phyloP scores from a whole-genome alignment of 2,797 vertebrate genomes.

The Hapalemur alaotrensis region DNA sequence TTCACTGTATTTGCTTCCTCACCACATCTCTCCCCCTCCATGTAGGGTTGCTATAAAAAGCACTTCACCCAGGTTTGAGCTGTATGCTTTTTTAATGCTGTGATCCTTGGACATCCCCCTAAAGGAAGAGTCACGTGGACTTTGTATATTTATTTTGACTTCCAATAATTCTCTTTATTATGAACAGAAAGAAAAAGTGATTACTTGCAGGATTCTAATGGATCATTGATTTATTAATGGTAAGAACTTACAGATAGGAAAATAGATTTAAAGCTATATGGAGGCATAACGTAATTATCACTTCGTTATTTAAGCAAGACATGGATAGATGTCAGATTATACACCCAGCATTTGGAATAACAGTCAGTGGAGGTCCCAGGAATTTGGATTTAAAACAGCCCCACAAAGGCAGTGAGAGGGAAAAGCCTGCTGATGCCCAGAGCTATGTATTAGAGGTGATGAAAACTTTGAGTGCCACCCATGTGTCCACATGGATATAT shows the following conservation, averaged over 20 bases:
- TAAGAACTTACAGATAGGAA: neutral
- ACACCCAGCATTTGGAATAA: neutral
- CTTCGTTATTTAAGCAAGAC: neutral
- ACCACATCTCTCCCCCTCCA: neutral
- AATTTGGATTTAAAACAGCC: neutral
- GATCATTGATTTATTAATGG: neutral
- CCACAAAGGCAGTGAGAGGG: neutral
- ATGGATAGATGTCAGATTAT: neutral
- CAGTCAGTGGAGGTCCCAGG: neutral
- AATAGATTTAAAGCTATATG: neutral
- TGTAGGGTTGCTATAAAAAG: neutral
- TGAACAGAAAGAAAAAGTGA: neutral
- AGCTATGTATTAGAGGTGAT: neutral
- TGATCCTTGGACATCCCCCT: neutral
- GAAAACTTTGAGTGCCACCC: neutral
- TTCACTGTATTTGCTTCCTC: neutral
- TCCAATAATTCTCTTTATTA: slow-evolving; percentile 10
- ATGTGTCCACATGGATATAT: neutral
- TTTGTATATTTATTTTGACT: neutral
- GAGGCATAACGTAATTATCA: neutral
- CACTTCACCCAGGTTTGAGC: neutral
- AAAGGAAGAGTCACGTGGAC: neutral
- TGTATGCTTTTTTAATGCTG: neutral
- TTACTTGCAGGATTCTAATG: neutral
- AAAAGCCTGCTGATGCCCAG: neutral